phyloP scores from a whole-genome alignment of 1,140 invertebrate species.

The Triops cancriformis region DNA sequence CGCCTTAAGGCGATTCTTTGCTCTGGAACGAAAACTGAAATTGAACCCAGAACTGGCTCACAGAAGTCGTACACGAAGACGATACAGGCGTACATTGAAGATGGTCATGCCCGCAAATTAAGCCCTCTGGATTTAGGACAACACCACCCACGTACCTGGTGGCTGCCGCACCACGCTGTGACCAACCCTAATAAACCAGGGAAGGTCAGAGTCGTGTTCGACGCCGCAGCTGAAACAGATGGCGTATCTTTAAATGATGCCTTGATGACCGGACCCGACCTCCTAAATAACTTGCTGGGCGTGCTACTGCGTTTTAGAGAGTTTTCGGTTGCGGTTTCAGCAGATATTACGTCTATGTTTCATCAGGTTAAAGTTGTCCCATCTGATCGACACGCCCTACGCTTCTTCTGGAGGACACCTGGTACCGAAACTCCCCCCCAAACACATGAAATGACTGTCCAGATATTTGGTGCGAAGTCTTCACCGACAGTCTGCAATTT shows the following conservation, averaged over 20 bases:
- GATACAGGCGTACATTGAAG: conserved; percentile 19
- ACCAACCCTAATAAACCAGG: conserved; percentile 26
- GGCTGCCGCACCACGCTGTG: conserved; percentile 30
- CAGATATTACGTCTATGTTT: conserved; percentile 27
- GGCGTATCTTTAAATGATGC: conserved; percentile 34
- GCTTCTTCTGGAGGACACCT: conserved; percentile 19
- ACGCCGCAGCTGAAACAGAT: conserved; percentile 14
- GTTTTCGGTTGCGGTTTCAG: conserved; percentile 31
- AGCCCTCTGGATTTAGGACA: background rate
- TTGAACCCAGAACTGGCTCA: conserved; percentile 3
- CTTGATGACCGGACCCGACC: conserved; percentile 35
- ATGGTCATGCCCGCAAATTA: conserved; percentile 20
- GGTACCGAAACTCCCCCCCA: background rate
- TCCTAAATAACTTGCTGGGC: conserved; percentile 36
- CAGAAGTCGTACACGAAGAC: conserved; percentile 2
- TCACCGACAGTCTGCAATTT: conserved; percentile 16
- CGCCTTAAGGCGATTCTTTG: conserved; percentile 1
- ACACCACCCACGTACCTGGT: background rate
- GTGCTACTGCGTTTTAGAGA: conserved; percentile 32
- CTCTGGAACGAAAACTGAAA: conserved; percentile 23
- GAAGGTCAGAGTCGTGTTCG: too few species aligned
- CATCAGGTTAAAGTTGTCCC: conserved; percentile 19
- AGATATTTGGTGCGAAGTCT: background rate
- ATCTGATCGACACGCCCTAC: conserved; percentile 11
- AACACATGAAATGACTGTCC: background rate